Conservation (phyloP, 1,140 invertebrate species). For the Anoplophora glabripennis region DNA sequence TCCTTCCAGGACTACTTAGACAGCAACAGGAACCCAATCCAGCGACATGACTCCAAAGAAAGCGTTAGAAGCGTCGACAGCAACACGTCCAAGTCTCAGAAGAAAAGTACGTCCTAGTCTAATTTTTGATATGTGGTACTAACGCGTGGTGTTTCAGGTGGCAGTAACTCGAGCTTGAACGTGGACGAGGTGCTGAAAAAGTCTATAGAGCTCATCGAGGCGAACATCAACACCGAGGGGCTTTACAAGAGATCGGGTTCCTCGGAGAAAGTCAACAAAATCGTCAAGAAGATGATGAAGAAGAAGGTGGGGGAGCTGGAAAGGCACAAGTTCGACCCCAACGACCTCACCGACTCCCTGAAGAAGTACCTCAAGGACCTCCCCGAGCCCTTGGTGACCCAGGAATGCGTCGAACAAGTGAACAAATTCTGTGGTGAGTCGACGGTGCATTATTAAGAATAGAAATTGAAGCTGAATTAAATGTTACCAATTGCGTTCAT, state of each 20-base stretch:
- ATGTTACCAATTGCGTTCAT: too few relatives aligned
- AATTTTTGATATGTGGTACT: background rate
- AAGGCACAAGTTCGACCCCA: constrained; percentile 31
- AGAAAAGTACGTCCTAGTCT: constrained; percentile 22
- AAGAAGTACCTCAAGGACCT: constrained; percentile 33
- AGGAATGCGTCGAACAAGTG: constrained; percentile 68
- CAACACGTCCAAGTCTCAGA: constrained; percentile 17
- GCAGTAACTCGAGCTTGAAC: constrained; percentile 24
- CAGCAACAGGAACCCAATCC: constrained; percentile 11
- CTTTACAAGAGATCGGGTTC: constrained; percentile 33
- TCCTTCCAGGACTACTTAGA: background rate
- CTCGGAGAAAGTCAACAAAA: constrained; percentile 32
- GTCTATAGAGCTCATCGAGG: constrained; percentile 32
- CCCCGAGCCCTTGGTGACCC: constrained; percentile 83
- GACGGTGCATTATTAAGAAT: too few relatives aligned
- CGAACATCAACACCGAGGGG: constrained; percentile 22
- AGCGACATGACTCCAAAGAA: constrained; percentile 26
- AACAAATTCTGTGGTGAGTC: constrained; percentile 21
- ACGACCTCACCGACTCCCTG: constrained; percentile 31
- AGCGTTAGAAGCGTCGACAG: constrained; percentile 26
- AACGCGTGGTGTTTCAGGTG: constrained; percentile 19
- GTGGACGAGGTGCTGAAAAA: constrained; percentile 30
- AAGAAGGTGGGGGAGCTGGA: constrained; percentile 32
- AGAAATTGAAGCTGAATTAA: too few relatives aligned
- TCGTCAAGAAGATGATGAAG: constrained; percentile 34